Evolutionary conservation across 2,113 vertebrate genomes (phyloP).

Genomic region (Halichoeres trimaculatus): DNA sequence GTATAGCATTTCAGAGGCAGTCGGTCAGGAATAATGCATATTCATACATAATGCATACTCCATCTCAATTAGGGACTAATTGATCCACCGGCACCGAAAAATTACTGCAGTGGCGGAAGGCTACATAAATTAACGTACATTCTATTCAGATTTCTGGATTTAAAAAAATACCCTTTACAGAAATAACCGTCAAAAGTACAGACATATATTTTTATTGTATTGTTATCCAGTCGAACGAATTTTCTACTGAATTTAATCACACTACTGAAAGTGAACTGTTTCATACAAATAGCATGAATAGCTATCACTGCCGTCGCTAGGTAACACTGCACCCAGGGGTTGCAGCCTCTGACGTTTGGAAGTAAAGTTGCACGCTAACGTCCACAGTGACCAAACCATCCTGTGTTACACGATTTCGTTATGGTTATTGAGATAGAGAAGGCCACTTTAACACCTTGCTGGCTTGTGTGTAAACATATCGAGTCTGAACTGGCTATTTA

Average conservation of each 20-base stretch:
- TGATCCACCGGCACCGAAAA: too few species aligned
- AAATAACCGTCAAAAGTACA: too few species aligned
- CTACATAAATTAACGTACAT: too few species aligned
- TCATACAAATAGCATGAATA: neutral
- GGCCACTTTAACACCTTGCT: neutral
- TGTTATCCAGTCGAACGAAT: neutral
- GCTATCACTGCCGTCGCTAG: conserved; percentile 35
- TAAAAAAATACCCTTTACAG: too few species aligned
- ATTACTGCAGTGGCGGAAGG: too few species aligned
- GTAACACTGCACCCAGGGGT: conserved; percentile 18
- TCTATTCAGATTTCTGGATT: too few species aligned
- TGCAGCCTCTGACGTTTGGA: conserved; percentile 6
- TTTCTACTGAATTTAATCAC: neutral
- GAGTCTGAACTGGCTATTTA: neutral
- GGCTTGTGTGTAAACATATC: neutral
- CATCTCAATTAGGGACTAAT: too few species aligned
- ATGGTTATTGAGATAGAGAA: neutral
- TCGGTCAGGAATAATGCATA: too few species aligned
- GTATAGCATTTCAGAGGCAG: too few species aligned
- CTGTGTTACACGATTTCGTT: neutral
- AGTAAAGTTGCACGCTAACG: neutral
- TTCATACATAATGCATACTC: too few species aligned
- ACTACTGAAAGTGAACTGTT: too few species aligned
- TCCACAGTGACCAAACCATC: neutral
- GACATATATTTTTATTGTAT: too few species aligned